Conservation (phyloP, 2,888 invertebrate genomes). For the Thelaira solivaga region DNA sequence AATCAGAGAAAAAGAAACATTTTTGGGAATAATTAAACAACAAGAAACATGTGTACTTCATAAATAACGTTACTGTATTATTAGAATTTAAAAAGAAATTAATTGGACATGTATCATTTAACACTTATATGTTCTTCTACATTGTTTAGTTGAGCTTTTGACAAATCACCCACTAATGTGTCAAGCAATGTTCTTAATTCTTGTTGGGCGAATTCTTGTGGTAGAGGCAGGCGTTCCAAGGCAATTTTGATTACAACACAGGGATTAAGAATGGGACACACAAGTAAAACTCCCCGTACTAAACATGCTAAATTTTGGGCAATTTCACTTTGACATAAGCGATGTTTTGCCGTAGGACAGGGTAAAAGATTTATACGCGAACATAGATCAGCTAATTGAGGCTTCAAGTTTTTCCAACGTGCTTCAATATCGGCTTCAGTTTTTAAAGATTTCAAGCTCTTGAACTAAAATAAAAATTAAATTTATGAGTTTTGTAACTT, state of each 20-base stretch:
- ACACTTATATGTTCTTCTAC: slow-evolving; percentile 42
- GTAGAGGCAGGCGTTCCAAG: slow-evolving; percentile 75
- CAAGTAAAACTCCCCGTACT: slow-evolving; percentile 75
- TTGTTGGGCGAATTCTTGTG: slow-evolving; percentile 76
- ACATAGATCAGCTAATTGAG: slow-evolving; percentile 76
- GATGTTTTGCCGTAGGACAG: slow-evolving; percentile 77
- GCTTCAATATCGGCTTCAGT: slow-evolving; percentile 74
- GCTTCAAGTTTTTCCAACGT: slow-evolving; percentile 76
- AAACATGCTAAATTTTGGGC: slow-evolving; percentile 75
- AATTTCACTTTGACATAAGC: slow-evolving; percentile 77
- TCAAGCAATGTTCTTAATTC: slow-evolving; percentile 72
- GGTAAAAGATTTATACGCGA: slow-evolving; percentile 76
- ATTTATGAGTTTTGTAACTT: neutral
- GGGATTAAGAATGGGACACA: slow-evolving; percentile 73
- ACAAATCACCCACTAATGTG: slow-evolving; percentile 70
- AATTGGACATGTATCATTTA: slow-evolving; percentile 42
- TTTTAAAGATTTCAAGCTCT: slow-evolving; percentile 71
- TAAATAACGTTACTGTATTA: no score
- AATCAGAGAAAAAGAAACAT: no score
- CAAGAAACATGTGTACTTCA: no score
- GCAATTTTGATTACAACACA: slow-evolving; percentile 74
- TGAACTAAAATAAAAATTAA: slow-evolving; percentile 67
- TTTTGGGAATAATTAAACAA: no score
- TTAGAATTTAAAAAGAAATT: no score
- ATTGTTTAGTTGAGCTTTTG: slow-evolving; percentile 64